Conservation (phyloP, 1,140 invertebrate genomes). For the Phymastichus coffea region DNA sequence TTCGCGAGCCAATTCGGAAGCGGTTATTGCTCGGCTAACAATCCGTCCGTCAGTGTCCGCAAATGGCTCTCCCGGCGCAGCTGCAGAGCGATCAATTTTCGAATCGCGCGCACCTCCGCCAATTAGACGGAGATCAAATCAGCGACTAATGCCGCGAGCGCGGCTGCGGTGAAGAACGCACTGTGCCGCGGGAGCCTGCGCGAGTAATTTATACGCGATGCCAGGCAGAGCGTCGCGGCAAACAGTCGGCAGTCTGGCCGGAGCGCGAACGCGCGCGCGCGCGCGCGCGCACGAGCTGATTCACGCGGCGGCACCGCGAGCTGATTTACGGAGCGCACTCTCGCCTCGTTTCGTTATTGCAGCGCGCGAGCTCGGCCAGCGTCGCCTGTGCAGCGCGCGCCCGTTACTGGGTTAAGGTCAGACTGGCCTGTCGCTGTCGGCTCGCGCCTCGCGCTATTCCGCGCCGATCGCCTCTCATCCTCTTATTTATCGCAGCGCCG, state of each 20-base stretch:
- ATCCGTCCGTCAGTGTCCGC: no score
- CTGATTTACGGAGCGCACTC: constrained; percentile 46
- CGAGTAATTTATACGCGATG: not conserved
- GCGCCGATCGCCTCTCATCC: not conserved
- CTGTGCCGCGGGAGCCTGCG: not conserved
- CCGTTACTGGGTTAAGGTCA: constrained; percentile 41
- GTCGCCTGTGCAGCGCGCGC: constrained; percentile 9
- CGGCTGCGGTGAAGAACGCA: not conserved
- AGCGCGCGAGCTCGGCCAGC: not conserved
- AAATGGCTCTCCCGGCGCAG: no score
- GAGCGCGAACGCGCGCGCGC: not conserved
- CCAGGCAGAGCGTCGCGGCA: not conserved
- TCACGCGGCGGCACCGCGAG: no score
- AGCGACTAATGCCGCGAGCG: not conserved
- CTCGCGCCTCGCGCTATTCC: not conserved
- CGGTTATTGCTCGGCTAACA: no score
- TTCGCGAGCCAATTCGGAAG: no score
- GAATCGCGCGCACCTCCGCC: no score
- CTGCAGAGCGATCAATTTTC: no score
- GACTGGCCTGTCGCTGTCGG: constrained; percentile 2
- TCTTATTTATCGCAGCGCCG: not conserved
- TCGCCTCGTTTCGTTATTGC: no score
- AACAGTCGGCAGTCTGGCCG: not conserved
- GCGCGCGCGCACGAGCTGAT: constrained; percentile 41
- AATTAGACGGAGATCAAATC: no score